Evolutionary conservation across 2,797 vertebrate species (phyloP).

Genomic region (Alosa sapidissima): DNA sequence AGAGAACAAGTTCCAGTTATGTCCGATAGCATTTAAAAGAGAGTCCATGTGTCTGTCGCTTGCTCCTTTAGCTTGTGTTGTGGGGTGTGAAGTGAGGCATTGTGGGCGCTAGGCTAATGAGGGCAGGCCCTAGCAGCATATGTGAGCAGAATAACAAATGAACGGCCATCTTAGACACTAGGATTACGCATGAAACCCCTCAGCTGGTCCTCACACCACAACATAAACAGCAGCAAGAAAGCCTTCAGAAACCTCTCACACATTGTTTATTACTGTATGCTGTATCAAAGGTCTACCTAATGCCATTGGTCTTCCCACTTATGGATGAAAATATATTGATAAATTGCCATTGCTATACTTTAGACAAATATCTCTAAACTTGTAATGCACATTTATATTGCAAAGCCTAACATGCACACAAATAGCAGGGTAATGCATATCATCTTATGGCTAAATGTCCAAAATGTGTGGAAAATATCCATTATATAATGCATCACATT

Average conservation of each 20-base stretch:
- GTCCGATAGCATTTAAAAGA: neutral
- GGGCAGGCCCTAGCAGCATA: conserved; percentile 51
- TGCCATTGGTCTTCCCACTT: neutral
- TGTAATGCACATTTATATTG: neutral
- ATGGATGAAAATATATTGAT: neutral
- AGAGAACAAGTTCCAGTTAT: neutral
- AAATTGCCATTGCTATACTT: no score
- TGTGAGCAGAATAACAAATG: conserved; percentile 71
- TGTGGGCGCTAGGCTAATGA: conserved; percentile 64
- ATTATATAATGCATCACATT: no score
- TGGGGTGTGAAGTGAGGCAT: conserved; percentile 51
- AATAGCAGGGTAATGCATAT: neutral
- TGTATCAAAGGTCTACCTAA: neutral
- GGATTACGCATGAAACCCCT: neutral
- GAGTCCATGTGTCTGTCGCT: neutral
- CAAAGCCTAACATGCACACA: neutral
- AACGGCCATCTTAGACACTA: neutral
- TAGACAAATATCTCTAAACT: neutral
- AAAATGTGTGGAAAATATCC: no score
- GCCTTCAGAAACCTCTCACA: neutral
- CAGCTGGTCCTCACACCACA: neutral
- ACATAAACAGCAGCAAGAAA: neutral
- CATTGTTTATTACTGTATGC: neutral
- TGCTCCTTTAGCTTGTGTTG: conserved; percentile 51
- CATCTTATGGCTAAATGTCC: no score